These are phyloP conservation scores for Polia nebulosa DNA, from an alignment of 2,888 invertebrate species.

Conservation along the genomic window DNA sequence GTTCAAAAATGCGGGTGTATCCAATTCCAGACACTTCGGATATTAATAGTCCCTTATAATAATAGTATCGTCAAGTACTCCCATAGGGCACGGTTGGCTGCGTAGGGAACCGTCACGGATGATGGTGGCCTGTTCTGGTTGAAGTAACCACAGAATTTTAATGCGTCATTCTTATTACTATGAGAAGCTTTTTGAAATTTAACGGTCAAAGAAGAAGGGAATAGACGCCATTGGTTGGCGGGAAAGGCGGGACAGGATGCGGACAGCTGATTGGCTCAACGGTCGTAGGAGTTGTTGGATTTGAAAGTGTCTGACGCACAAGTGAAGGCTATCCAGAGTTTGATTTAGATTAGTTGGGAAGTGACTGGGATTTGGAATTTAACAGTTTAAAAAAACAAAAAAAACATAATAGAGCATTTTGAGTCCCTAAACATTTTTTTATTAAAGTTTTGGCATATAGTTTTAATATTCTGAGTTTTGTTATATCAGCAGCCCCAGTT, in stretches of 20 bases:
- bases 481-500: slow-evolving; percentile 6
- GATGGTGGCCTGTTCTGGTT: slow-evolving; percentile 72
- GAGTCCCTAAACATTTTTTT: not conserved
- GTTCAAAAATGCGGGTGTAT: slow-evolving; percentile 59
- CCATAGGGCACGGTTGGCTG: slow-evolving; percentile 78
- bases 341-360: slow-evolving; percentile 2
- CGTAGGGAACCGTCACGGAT: slow-evolving; percentile 78
- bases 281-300: slow-evolving; percentile 1
- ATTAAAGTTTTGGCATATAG: not conserved
- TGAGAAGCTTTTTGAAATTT: slow-evolving; percentile 67
- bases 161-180: slow-evolving; percentile 70
- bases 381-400: too few relatives aligned
- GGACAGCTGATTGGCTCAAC: slow-evolving; percentile 25
- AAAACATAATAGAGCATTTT: not conserved
- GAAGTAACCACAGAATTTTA: slow-evolving; percentile 70
- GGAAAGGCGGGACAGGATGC: not conserved
- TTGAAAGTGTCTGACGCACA: slow-evolving; percentile 16
- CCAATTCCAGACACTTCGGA: slow-evolving; percentile 40
- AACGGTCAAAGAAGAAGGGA: slow-evolving; percentile 48
- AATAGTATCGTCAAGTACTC: slow-evolving; percentile 63
- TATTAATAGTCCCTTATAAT: slow-evolving; percentile 61
- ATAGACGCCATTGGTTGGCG: slow-evolving; percentile 28
- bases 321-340: not conserved
- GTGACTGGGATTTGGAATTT: not conserved
- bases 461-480: not conserved